Conservation (phyloP, 2,888 invertebrate species). For the Nemurella pictetii region DNA sequence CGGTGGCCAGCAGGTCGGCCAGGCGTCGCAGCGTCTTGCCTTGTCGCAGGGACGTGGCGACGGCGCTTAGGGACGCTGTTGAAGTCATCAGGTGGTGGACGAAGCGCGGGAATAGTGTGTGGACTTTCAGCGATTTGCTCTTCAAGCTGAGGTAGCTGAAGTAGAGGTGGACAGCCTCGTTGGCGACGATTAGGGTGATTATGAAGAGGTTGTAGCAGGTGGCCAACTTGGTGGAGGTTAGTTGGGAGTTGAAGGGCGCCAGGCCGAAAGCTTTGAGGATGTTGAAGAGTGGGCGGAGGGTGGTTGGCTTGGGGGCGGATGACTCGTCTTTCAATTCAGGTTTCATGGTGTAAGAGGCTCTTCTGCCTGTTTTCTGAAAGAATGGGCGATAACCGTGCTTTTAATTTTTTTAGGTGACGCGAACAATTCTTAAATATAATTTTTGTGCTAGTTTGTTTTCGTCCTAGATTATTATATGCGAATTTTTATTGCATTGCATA, state of each 20-base stretch:
- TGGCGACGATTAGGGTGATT: background rate
- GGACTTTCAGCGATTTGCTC: background rate
- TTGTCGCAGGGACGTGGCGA: background rate
- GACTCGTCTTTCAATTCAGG: background rate
- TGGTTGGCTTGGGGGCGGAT: background rate
- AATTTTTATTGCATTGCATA: no score
- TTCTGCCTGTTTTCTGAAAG: no score
- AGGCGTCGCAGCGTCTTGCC: background rate
- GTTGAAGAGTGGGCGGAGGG: background rate
- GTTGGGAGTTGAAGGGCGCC: background rate
- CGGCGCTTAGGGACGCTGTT: background rate
- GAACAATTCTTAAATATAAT: no score
- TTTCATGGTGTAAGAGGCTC: no score
- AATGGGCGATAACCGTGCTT: no score
- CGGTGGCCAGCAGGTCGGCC: background rate
- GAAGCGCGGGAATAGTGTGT: background rate
- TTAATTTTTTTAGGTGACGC: no score
- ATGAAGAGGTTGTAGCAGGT: background rate
- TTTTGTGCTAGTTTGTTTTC: no score
- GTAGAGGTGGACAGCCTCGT: background rate
- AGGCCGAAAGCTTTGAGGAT: background rate
- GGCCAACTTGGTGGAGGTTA: background rate
- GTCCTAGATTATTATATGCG: no score
- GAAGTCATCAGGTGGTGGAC: background rate
- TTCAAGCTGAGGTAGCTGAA: background rate